Percentiles rank a stretch among this genome's conserved stretches.
Evolutionary conservation across 1,140 invertebrate species (phyloP).

Genomic region (Drosophila guanche): DNA sequence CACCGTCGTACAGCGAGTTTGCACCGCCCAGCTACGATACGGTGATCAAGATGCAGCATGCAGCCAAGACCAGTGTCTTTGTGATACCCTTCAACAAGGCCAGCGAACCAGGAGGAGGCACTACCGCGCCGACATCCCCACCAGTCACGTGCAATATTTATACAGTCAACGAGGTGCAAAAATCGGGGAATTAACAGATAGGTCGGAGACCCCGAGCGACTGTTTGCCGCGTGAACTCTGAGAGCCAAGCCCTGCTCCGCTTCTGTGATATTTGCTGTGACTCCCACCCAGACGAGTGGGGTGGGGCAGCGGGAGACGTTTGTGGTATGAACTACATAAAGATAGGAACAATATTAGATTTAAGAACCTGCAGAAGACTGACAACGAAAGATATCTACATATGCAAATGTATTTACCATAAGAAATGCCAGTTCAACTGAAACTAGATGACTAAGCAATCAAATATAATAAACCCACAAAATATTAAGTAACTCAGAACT

Average conservation of each 20-base stretch:
- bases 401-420: slow-evolving; percentile 37
- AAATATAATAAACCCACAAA: slow-evolving; percentile 22
- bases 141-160: slow-evolving; percentile 57
- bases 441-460: slow-evolving; percentile 42
- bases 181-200: slow-evolving; percentile 48
- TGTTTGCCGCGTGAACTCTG: neutral
- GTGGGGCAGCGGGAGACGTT: slow-evolving; percentile 43
- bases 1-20: slow-evolving; percentile 82
- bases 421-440: slow-evolving; percentile 53
- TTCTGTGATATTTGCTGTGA: slow-evolving; percentile 74
- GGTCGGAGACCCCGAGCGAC: neutral
- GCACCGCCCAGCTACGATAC: slow-evolving; percentile 81
- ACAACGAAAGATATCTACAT: slow-evolving; percentile 50
- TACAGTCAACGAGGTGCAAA: slow-evolving; percentile 74
- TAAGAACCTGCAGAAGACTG: slow-evolving; percentile 65
- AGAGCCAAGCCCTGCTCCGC: slow-evolving; percentile 15
- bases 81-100: slow-evolving; percentile 74
- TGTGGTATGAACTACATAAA: slow-evolving; percentile 21
- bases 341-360: slow-evolving; percentile 49
- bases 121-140: slow-evolving; percentile 8
- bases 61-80: slow-evolving; percentile 72
- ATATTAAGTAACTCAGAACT: neutral
- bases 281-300: slow-evolving; percentile 11
- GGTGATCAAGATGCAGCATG: slow-evolving; percentile 79
- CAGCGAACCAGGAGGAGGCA: slow-evolving; percentile 20